A percentile compares a stretch with the other conserved stretches of the same genome.
These are phyloP conservation scores for Leptinotarsa tumamoca DNA, from an alignment of 2,888 invertebrate genomes.

Conservation along the genomic window DNA sequence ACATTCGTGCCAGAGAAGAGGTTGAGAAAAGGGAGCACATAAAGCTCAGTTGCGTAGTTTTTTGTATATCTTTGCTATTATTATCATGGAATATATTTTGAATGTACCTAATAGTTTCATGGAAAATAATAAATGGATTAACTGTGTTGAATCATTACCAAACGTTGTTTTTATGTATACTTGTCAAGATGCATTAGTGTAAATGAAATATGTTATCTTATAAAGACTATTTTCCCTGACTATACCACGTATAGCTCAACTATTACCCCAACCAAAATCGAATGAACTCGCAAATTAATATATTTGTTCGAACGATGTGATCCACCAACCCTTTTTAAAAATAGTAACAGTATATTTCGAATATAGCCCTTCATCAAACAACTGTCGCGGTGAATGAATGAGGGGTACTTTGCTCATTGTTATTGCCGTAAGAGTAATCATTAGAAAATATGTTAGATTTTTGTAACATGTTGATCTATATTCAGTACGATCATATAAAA, in stretches of 20 bases:
- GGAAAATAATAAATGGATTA: too few species aligned
- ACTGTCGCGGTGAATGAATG: constrained; percentile 47
- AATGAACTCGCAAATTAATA: constrained; percentile 46
- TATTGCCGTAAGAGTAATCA: background rate
- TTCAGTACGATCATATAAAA: background rate
- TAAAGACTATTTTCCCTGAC: background rate
- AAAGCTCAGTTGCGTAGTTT: too few species aligned
- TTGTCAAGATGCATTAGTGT: too few species aligned
- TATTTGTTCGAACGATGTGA: constrained; percentile 43
- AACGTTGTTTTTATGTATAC: too few species aligned
- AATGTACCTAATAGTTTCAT: too few species aligned
- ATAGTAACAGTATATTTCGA: constrained; percentile 31
- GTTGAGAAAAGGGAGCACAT: too few species aligned
- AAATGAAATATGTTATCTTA: background rate
- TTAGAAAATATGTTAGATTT: constrained; percentile 25
- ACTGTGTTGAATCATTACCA: too few species aligned
- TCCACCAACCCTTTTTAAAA: constrained; percentile 39
- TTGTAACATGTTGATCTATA: background rate
- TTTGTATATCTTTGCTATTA: too few species aligned
- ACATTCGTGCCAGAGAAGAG: too few species aligned
- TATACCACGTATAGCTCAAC: constrained; percentile 8
- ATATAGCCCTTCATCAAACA: constrained; percentile 42
- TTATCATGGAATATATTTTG: too few species aligned
- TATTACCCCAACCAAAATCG: constrained; percentile 25
- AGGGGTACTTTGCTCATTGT: background rate